These are phyloP conservation scores for Carapus acus DNA, from an alignment of 2,797 vertebrate genomes.

Conservation along the genomic window DNA sequence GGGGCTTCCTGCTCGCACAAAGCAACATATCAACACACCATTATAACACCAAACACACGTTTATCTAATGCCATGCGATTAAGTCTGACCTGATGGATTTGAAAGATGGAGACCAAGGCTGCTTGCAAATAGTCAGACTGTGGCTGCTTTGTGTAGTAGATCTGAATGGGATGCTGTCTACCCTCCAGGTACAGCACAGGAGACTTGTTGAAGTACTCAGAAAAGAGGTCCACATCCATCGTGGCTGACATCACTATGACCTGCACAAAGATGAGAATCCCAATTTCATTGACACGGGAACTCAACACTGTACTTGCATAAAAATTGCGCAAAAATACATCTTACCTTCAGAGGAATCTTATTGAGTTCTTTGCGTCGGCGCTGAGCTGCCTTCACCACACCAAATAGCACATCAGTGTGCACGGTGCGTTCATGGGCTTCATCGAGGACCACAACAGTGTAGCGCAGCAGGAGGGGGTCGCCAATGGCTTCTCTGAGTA, in stretches of 20 bases:
- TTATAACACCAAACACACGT: too few relatives aligned
- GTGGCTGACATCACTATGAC: conserved; percentile 96
- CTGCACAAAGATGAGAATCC: conserved; percentile 54
- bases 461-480: conserved; percentile 87
- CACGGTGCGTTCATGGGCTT: conserved; percentile 91
- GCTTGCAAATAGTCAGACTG: conserved; percentile 95
- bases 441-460: conserved; percentile 87
- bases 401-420: conserved; percentile 96
- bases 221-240: conserved; percentile 96
- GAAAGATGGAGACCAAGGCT: conserved; percentile 88
- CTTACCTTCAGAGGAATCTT: conserved; percentile 83
- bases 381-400: conserved; percentile 88
- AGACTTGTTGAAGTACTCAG: conserved; percentile 89
- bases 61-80: too few relatives aligned
- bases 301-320: too few relatives aligned
- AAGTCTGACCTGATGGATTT: conserved; percentile 88
- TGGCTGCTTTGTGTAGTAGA: conserved; percentile 88
- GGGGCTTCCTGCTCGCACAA: conserved; percentile 79
- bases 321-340: neutral
- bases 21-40: too few relatives aligned
- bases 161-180: conserved; percentile 91
- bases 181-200: conserved; percentile 95
- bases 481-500: conserved; percentile 88
- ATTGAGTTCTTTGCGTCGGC: conserved; percentile 77
- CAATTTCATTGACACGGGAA: neutral